Conservation (phyloP, 2,888 invertebrate species). For the Mongoloraphidia duomilia region DNA sequence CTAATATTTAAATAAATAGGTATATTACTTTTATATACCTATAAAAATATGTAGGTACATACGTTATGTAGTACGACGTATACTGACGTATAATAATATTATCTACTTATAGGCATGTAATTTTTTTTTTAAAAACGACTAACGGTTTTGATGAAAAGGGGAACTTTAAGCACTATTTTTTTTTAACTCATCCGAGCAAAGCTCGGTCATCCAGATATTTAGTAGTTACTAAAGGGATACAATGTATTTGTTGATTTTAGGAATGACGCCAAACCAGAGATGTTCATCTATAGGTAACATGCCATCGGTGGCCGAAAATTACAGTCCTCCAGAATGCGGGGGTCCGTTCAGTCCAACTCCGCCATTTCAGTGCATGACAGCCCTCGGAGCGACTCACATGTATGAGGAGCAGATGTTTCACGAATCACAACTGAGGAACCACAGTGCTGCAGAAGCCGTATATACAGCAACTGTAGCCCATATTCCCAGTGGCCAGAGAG, state of each 20-base stretch:
- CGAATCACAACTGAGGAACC: constrained; percentile 18
- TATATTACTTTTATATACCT: no score
- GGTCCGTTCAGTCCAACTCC: constrained; percentile 39
- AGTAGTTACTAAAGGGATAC: not conserved
- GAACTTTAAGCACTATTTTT: no score
- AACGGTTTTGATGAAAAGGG: no score
- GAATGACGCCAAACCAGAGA: constrained; percentile 19
- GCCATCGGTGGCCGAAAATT: constrained; percentile 40
- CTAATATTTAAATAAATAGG: no score
- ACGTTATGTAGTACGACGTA: no score
- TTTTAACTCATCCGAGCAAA: no score
- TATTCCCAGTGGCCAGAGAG: constrained; percentile 28
- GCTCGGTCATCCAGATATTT: no score
- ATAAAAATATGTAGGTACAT: no score
- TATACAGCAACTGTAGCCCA: constrained; percentile 16
- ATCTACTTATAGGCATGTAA: no score
- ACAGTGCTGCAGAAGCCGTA: constrained; percentile 22
- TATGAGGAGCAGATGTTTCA: constrained; percentile 4
- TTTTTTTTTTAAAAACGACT: no score
- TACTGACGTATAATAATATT: no score
- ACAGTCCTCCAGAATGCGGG: constrained; percentile 36
- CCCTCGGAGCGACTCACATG: constrained; percentile 27
- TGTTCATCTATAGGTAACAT: constrained; percentile 26
- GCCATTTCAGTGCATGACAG: constrained; percentile 45
- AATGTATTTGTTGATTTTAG: constrained; percentile 2